phyloP scores from a whole-genome alignment of 2,888 invertebrate genomes.

The Ormia ochracea region DNA sequence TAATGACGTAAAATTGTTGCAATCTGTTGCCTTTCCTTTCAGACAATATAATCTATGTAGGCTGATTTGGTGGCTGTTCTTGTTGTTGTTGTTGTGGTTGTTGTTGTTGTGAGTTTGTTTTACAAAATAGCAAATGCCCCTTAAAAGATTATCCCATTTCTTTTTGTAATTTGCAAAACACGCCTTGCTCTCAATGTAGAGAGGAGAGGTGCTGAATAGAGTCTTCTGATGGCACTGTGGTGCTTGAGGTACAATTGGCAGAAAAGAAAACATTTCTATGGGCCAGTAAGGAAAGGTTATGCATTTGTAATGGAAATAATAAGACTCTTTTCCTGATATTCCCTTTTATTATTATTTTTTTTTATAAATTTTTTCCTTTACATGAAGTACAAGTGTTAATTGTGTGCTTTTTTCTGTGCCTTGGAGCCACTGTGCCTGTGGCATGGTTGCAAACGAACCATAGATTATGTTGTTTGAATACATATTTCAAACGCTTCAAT shows the following conservation, averaged over 20 bases:
- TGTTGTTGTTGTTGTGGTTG: constrained; percentile 27
- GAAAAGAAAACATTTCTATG: no score
- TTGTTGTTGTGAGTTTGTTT: constrained; percentile 33
- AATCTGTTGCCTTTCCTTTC: background rate
- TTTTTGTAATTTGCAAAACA: constrained; percentile 1
- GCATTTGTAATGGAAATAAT: no score
- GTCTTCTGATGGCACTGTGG: background rate
- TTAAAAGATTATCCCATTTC: constrained; percentile 40
- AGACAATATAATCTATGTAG: constrained; percentile 43
- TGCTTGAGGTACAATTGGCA: background rate
- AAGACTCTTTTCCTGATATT: no score
- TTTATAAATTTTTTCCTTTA: no score
- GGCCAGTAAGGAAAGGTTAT: no score
- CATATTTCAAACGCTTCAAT: constrained; percentile 5
- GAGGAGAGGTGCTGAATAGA: background rate
- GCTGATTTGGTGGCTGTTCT: constrained; percentile 12
- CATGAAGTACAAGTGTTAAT: no score
- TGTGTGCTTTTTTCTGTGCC: background rate
- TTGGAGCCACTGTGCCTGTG: background rate
- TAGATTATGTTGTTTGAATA: constrained; percentile 22
- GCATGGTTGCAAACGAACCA: background rate
- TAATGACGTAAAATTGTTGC: constrained; percentile 42
- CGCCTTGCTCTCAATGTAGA: background rate
- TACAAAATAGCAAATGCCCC: constrained; percentile 27
- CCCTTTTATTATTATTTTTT: no score